These are phyloP conservation scores for Stegastes partitus DNA, from an alignment of 2,113 vertebrate species.

Conservation along the genomic window DNA sequence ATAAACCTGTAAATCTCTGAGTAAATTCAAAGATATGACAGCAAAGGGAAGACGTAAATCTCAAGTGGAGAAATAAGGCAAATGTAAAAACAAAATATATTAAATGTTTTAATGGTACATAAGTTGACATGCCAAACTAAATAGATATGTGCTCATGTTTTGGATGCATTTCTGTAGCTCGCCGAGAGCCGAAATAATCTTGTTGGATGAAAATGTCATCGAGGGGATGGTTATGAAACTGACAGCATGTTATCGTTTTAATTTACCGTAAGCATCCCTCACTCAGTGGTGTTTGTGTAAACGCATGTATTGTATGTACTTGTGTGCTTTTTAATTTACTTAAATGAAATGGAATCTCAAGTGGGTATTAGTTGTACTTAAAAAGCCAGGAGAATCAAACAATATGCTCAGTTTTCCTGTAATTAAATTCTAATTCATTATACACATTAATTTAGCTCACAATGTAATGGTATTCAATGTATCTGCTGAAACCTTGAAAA, in stretches of 20 bases:
- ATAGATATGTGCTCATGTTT: neutral
- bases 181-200: neutral
- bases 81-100: neutral
- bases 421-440: neutral
- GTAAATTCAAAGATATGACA: constrained; percentile 12
- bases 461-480: neutral
- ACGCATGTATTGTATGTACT: neutral
- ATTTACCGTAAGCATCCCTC: too few relatives aligned
- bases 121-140: constrained; percentile 8
- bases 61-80: neutral
- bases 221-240: too few relatives aligned
- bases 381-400: neutral
- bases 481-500: neutral
- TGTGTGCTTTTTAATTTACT: too few relatives aligned
- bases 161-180: neutral
- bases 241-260: too few relatives aligned
- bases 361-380: neutral
- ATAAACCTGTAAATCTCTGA: constrained; percentile 29
- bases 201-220: neutral
- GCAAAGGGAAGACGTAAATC: neutral
- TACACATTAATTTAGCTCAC: neutral
- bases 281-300: neutral
- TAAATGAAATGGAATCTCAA: neutral
- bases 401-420: neutral
- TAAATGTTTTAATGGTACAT: constrained; percentile 26